Evolutionary conservation across 2,113 vertebrate species (phyloP).

Genomic region (Zapus hudsonius): DNA sequence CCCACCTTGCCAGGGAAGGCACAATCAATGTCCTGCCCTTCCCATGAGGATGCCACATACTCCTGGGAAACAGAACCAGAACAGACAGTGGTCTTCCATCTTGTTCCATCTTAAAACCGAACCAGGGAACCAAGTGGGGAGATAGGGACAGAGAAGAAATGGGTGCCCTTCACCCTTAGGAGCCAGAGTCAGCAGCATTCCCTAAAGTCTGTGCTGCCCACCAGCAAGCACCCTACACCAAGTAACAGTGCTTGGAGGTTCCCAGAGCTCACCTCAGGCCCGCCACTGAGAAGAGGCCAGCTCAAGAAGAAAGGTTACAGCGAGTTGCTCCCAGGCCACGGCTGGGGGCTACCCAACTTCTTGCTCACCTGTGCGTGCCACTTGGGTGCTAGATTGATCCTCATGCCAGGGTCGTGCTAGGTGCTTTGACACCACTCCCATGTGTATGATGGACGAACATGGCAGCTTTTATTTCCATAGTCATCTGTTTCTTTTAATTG

Average conservation of each 20-base stretch:
- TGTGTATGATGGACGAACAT: neutral
- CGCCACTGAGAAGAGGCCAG: neutral
- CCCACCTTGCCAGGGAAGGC: neutral
- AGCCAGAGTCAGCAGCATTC: neutral
- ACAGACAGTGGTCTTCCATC: neutral
- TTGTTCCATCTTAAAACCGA: neutral
- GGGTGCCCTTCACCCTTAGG: neutral
- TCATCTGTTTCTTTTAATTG: neutral
- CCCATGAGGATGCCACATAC: neutral
- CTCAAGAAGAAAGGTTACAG: neutral
- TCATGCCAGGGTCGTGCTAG: neutral
- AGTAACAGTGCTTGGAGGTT: neutral
- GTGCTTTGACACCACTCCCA: accelerated
- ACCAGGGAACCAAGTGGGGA: neutral
- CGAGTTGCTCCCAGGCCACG: neutral
- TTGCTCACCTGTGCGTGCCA: accelerated
- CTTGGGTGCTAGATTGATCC: accelerated
- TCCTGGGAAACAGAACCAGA: neutral
- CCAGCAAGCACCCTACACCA: accelerated
- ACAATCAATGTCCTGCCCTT: neutral
- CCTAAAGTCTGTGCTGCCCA: neutral
- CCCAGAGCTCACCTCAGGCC: neutral
- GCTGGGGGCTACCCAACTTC: neutral
- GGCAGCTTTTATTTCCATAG: neutral
- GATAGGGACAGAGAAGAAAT: neutral